A percentile compares a stretch with the other conserved stretches of the same genome.
Evolutionary conservation across 2,888 invertebrate genomes (phyloP).

Genomic region (Tanytarsus gracilentus): DNA sequence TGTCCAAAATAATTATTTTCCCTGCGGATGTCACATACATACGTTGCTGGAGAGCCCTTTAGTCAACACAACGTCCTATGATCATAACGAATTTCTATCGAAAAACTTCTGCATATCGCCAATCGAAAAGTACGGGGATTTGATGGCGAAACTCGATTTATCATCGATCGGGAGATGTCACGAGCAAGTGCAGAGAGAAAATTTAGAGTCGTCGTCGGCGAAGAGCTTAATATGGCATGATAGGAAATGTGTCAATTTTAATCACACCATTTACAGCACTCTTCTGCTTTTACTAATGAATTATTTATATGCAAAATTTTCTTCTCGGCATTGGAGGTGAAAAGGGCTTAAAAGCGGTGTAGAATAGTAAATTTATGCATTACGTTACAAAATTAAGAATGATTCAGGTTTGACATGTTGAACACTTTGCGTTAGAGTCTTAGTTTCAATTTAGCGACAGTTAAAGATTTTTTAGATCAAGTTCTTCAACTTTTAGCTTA

Average conservation of each 20-base stretch:
- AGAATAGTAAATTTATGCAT: too few species aligned
- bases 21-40: conserved; percentile 77
- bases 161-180: conserved; percentile 58
- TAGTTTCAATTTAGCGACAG: too few species aligned
- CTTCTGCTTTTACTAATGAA: conserved; percentile 5
- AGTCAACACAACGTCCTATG: conserved; percentile 52
- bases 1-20: conserved; percentile 71
- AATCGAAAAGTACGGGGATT: conserved; percentile 68
- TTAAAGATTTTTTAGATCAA: too few species aligned
- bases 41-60: conserved; percentile 67
- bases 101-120: conserved; percentile 82
- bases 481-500: too few species aligned
- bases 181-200: conserved; percentile 57
- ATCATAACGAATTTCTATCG: conserved; percentile 54
- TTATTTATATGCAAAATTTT: conserved; percentile 11
- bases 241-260: conserved; percentile 25
- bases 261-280: not conserved
- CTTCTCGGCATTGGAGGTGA: not conserved
- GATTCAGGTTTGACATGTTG: too few species aligned
- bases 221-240: not conserved
- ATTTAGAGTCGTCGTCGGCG: conserved; percentile 48
- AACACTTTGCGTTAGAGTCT: too few species aligned
- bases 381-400: too few species aligned
- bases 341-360: not conserved
- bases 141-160: conserved; percentile 58